phyloP scores from a whole-genome alignment of 2,888 invertebrate genomes.

The Eretmocerus hayati region DNA sequence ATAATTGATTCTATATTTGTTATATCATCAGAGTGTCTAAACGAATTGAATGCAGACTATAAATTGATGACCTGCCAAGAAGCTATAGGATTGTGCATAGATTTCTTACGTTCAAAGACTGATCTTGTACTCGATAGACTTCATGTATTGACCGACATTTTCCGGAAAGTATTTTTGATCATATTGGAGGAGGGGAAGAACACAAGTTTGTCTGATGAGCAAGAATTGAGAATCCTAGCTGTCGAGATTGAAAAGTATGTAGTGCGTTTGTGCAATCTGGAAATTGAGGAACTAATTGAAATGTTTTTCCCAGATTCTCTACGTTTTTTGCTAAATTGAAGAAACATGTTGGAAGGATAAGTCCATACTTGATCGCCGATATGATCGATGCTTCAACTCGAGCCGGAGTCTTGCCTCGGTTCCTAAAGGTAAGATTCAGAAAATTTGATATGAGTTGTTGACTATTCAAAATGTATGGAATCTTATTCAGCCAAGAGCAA shows the following conservation, averaged over 20 bases:
- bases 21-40: conserved; percentile 26
- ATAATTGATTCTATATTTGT: conserved; percentile 33
- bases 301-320: conserved; percentile 13
- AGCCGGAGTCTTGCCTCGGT: conserved; percentile 27
- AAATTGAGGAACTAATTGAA: conserved; percentile 7
- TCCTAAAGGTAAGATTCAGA: conserved; percentile 33
- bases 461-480: no score
- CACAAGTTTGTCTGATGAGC: conserved; percentile 23
- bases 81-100: conserved; percentile 30
- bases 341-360: conserved; percentile 33
- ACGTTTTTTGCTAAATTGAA: conserved; percentile 32
- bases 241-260: conserved; percentile 38
- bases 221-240: conserved; percentile 28
- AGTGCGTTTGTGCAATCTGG: neutral
- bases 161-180: conserved; percentile 27
- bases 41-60: conserved; percentile 1
- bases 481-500: no score
- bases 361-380: conserved; percentile 38
- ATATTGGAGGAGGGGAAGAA: conserved; percentile 29
- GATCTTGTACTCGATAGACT: conserved; percentile 32
- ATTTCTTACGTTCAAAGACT: conserved; percentile 30
- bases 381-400: conserved; percentile 34
- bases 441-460: neutral
- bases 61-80: conserved; percentile 28
- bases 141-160: conserved; percentile 32